These are phyloP conservation scores for Caloenas nicobarica DNA, from an alignment of 2,113 vertebrate genomes.

Conservation along the genomic window DNA sequence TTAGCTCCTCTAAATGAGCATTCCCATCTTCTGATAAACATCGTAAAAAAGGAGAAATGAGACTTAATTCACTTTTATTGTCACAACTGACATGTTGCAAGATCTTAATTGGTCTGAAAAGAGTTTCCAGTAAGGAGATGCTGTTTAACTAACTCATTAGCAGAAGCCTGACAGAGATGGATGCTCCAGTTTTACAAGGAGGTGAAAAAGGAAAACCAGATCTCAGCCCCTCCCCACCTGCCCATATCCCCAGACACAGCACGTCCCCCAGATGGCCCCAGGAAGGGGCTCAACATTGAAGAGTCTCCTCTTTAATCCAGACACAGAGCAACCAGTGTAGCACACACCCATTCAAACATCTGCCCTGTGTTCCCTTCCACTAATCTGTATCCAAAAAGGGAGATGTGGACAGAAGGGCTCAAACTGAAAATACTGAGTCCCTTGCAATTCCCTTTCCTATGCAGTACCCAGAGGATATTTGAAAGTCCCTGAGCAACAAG, in stretches of 20 bases:
- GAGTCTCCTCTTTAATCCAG: neutral
- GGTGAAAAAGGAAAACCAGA: neutral
- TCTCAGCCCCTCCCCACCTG: conserved; percentile 8
- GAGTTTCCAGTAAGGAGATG: conserved; percentile 75
- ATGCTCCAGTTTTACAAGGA: conserved; percentile 26
- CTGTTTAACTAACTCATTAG: conserved; percentile 77
- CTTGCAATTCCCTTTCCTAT: neutral
- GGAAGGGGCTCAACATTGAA: neutral
- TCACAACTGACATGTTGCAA: conserved; percentile 68
- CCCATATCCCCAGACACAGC: neutral
- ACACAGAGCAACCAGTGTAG: neutral
- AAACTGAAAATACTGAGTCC: neutral
- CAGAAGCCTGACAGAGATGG: conserved; percentile 61
- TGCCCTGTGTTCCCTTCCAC: neutral
- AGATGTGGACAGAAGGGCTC: neutral
- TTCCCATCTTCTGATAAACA: conserved; percentile 76
- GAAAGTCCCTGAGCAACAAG: neutral
- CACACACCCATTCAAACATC: neutral
- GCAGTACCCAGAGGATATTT: neutral
- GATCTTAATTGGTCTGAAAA: conserved; percentile 78
- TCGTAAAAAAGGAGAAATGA: conserved; percentile 73
- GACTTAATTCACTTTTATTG: conserved; percentile 78
- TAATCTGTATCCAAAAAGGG: neutral
- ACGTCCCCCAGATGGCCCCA: neutral
- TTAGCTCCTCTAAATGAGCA: conserved; percentile 66